Evolutionary conservation across 2,113 vertebrate genomes (phyloP).

Genomic region (Trogon melanurus): DNA sequence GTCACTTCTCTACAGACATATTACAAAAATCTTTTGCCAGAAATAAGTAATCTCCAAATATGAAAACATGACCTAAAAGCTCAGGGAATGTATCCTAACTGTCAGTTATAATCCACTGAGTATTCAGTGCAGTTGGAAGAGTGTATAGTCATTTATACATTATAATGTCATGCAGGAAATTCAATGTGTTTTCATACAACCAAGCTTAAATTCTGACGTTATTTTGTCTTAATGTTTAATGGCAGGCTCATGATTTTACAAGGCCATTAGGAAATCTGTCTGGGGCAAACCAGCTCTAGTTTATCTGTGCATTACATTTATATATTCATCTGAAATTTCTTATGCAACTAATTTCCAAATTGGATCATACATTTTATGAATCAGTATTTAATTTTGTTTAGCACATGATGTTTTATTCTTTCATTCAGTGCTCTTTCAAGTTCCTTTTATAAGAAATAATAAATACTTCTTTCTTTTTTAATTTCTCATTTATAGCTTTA

Average conservation of each 20-base stretch:
- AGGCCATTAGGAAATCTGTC: background rate
- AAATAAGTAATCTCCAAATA: background rate
- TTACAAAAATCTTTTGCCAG: background rate
- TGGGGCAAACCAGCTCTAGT: background rate
- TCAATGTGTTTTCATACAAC: background rate
- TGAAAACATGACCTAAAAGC: background rate
- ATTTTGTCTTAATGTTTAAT: background rate
- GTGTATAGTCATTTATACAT: background rate
- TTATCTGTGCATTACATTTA: background rate
- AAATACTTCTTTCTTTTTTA: background rate
- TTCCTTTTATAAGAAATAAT: background rate
- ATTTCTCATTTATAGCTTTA: background rate
- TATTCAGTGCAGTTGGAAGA: background rate
- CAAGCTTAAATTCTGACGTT: background rate
- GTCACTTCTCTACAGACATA: background rate
- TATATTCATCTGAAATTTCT: background rate
- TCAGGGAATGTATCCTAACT: background rate
- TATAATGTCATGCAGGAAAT: background rate
- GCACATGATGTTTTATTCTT: background rate
- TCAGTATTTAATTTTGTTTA: background rate
- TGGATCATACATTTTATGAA: background rate
- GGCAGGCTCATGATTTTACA: background rate
- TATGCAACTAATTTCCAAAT: background rate
- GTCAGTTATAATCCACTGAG: background rate
- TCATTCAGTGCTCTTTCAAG: background rate